Base-by-base conservation (phyloP, 1,140 invertebrate species). In the Cheumatopsyche charites region DNA sequence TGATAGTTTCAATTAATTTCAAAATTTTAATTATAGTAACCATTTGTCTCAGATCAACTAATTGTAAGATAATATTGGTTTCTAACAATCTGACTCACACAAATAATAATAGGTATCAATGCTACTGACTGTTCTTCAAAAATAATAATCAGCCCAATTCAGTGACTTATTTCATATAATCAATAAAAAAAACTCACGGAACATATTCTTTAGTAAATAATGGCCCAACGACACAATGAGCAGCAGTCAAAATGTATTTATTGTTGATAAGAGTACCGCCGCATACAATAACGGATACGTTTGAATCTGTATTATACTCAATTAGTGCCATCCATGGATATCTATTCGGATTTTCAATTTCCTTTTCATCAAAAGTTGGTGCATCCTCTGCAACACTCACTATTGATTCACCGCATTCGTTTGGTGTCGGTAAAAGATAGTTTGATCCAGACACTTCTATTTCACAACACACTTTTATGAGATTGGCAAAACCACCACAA, bases 251-350 rank as follows among this genome's bases (percentile, higher is more conserved):
- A 4, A 36, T 36, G 29, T 36, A 36, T 36, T 9, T 36, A 36
- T 36, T 36, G 29, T 36, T 36, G 3, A 36, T 36, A 3, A 36
- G 9, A 36, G 29, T 36, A 36, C 29, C 29, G 9, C 29, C 29
- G 29, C 29, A 36, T 4, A 9, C 29, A 3, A 36, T 4, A 36
- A 36, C 29, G 45, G 15, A 3, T 4, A 13, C 15, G 3, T n/a
- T 17, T 2, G 45, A 4, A 4, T 47, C 13, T 13, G 12, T 47
- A 3, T 17, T 47, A 13, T 47, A 47, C 13, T 47, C 45, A 13
- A 47, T 47, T 6, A 47, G 45, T 47, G 4, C 45, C 45, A 47
- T 47, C 45, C 45, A 47, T 4, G 45, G 45, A 47, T 47, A 47
- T 3, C 15, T 4, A 13, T 17, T 4, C 12, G 2, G 4, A 4